Percentiles rank a stretch among this genome's conserved stretches.
Evolutionary conservation across 2,888 invertebrate species (phyloP).

Genomic region (Brenthis ino): DNA sequence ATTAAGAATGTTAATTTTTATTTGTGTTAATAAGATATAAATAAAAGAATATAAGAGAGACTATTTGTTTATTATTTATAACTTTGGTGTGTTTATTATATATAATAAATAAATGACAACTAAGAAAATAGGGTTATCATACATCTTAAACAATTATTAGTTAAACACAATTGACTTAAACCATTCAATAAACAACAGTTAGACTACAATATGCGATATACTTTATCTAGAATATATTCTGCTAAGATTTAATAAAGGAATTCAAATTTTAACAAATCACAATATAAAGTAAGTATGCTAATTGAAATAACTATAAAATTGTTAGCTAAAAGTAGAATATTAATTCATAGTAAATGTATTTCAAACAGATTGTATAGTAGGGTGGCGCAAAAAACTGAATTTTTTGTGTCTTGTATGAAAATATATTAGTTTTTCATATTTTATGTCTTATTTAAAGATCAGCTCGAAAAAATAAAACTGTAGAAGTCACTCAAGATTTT

Average conservation of each 20-base stretch:
- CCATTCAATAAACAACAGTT: slow-evolving; percentile 38
- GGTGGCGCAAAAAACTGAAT: too few species aligned
- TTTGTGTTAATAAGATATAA: slow-evolving; percentile 42
- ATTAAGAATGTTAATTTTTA: slow-evolving; percentile 59
- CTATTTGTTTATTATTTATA: slow-evolving; percentile 78
- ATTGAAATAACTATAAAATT: slow-evolving; percentile 24
- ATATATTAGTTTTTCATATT: too few species aligned
- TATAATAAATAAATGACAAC: slow-evolving; percentile 76
- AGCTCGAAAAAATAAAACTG: too few species aligned
- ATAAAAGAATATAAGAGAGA: slow-evolving; percentile 66
- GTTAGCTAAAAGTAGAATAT: slow-evolving; percentile 11
- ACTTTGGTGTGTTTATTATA: slow-evolving; percentile 81
- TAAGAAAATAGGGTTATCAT: slow-evolving; percentile 64
- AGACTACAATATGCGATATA: slow-evolving; percentile 32
- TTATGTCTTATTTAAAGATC: too few species aligned
- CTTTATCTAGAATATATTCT: slow-evolving; percentile 34
- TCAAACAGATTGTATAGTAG: slow-evolving; percentile 3
- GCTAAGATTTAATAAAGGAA: slow-evolving; percentile 35
- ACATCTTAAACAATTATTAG: slow-evolving; percentile 51
- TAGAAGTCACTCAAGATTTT: too few species aligned
- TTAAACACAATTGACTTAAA: slow-evolving; percentile 41
- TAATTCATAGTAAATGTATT: slow-evolving; percentile 15
- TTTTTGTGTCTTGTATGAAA: too few species aligned
- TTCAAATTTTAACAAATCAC: slow-evolving; percentile 37
- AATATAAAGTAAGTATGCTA: slow-evolving; percentile 32